phyloP scores from a whole-genome alignment of 2,113 vertebrate species.

The Tilapia sparmanii region DNA sequence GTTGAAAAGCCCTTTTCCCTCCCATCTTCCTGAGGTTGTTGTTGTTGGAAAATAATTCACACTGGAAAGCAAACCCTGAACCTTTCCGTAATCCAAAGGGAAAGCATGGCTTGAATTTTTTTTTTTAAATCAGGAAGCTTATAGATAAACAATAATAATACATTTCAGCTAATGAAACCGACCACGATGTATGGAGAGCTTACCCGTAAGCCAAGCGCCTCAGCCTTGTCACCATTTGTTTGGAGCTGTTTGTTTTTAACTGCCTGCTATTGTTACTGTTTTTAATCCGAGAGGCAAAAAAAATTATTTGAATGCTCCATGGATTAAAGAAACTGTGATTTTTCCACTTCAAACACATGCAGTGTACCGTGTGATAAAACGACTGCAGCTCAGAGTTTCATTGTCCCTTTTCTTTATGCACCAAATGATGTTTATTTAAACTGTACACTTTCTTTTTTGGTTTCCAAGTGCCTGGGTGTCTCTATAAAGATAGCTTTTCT shows the following conservation, averaged over 20 bases:
- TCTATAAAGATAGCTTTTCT: conserved; percentile 1
- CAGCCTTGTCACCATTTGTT: conserved; percentile 51
- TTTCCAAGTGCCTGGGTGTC: conserved; percentile 15
- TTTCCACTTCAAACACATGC: conserved; percentile 67
- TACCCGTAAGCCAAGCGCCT: conserved; percentile 38
- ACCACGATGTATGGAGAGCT: conserved; percentile 55
- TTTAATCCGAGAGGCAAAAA: conserved; percentile 64
- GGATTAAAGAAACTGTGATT: conserved; percentile 72
- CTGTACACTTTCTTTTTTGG: conserved; percentile 14
- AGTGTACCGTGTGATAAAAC: conserved; percentile 54
- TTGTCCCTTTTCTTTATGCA: conserved; percentile 49
- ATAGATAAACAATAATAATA: conserved; percentile 69
- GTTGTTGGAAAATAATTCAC: conserved; percentile 53
- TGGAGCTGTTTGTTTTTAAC: conserved; percentile 64
- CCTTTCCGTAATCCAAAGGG: conserved; percentile 63
- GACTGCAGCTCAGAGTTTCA: conserved; percentile 49
- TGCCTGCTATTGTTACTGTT: conserved; percentile 65
- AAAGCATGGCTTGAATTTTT: conserved; percentile 19
- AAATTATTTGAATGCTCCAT: conserved; percentile 63
- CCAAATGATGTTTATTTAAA: conserved; percentile 57
- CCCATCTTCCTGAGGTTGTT: conserved; percentile 45
- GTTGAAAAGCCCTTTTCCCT: conserved; percentile 50
- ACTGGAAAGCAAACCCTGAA: conserved; percentile 40
- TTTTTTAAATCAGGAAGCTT: conserved; percentile 32
- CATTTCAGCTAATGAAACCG: conserved; percentile 57